Evolutionary conservation across 2,113 vertebrate species (phyloP).

Genomic region (Mastomys coucha): DNA sequence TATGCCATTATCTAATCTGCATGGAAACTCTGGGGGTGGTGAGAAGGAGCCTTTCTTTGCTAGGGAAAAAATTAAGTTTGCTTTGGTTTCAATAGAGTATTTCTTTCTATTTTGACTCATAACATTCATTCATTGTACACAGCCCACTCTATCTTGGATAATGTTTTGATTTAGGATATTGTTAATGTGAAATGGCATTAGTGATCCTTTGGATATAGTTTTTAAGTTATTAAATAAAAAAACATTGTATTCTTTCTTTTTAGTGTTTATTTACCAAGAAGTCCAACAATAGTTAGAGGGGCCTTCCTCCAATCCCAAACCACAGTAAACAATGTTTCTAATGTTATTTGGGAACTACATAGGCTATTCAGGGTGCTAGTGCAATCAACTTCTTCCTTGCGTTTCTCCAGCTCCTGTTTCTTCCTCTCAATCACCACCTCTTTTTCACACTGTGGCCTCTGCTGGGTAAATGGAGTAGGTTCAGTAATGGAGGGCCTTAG

Average conservation of each 20-base stretch:
- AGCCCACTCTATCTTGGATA: conserved; percentile 37
- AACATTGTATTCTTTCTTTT: conserved; percentile 41
- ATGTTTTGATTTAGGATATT: conserved; percentile 57
- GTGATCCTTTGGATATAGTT: conserved; percentile 48
- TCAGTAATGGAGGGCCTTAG: not conserved
- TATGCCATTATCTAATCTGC: conserved; percentile 69
- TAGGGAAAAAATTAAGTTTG: conserved; percentile 40
- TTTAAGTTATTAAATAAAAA: conserved; percentile 48
- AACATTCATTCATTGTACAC: conserved; percentile 41
- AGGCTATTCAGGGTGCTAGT: not conserved
- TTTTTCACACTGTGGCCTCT: not conserved
- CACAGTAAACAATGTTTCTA: conserved; percentile 26
- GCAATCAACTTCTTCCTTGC: not conserved
- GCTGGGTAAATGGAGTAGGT: not conserved
- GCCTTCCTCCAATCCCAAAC: not conserved
- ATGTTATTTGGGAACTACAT: not conserved
- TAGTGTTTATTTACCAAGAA: conserved; percentile 42
- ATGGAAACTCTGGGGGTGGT: conserved; percentile 67
- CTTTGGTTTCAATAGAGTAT: conserved; percentile 72
- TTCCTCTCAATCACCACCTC: not conserved
- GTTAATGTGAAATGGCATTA: conserved; percentile 62
- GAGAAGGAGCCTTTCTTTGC: conserved; percentile 64
- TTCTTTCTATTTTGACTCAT: conserved; percentile 66
- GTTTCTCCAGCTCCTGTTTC: not conserved
- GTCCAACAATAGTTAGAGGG: not conserved